Base-by-base conservation (phyloP, 2,113 vertebrate genomes). In the Australoheros scitulus region DNA sequence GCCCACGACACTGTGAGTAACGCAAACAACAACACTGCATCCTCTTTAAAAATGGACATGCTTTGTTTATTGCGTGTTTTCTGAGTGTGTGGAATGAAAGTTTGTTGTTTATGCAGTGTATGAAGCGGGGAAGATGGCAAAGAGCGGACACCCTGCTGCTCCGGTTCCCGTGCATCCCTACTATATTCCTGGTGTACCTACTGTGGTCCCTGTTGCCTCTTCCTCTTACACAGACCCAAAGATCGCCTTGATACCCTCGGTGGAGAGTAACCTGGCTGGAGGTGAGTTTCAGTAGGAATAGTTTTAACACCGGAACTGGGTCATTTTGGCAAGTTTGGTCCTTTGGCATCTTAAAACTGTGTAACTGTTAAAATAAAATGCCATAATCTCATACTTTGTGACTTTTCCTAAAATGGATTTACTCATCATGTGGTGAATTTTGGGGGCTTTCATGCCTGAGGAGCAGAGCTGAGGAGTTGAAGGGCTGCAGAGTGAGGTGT, bases 61-160 rank as follows among this genome's bases (percentile, higher is more conserved):
- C 3, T 22, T 47, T 50, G 5, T 61, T 70, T 10, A 47, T n/a
- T 60, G 11, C 29, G 17, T 32, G 3, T 0, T 17, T 78, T 64
- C 2, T 77, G 17, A 18, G n/a, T 22, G 11, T 36, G 14, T 61
- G 22, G 7, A 43, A 10, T 6, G 6, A 72, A 32, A 18, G 7
- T 58, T 36, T 74, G 4, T 82, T 58, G 9, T 14, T 61, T 86
- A 76, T 93, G 52, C 93, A 99, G 98, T 99, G 80, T 99, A 99
- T 60, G 96, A 98, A 93, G 98, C 98, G 36, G 98, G 98, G 77
- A 99, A 98, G 92, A 96, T 96, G 81, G 97, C 96, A 8, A 99
- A 98, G 93, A 94, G 93, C 63, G 94, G 94, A 22, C 97, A 95
- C 26, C 95, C 95, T 81, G 87, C 97, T 82, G 87, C 97, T 82